Evolutionary conservation across 1,140 invertebrate species (phyloP).

Genomic region (Brachionus manjavacas): DNA sequence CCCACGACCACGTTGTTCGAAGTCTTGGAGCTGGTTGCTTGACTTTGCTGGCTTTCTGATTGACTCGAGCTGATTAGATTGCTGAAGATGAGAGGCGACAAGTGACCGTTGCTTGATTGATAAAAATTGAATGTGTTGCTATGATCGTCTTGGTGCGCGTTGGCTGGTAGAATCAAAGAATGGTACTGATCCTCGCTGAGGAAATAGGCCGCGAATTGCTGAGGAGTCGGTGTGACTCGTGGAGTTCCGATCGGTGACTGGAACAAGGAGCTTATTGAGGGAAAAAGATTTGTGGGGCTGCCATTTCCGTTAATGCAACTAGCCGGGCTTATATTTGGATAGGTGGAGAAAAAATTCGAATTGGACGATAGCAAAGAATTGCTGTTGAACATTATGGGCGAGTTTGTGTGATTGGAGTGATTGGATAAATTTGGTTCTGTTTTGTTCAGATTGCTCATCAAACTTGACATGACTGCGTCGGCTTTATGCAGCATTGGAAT

Average conservation of each 20-base stretch:
- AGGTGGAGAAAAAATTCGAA: conserved; percentile 31
- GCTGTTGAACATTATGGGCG: neutral
- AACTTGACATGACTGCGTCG: neutral
- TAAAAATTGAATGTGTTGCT: neutral
- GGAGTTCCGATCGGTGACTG: conserved; percentile 37
- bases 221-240: conserved; percentile 34
- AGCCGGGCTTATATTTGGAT: conserved; percentile 40
- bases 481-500: conserved; percentile 34
- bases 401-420: conserved; percentile 23
- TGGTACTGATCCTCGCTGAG: conserved; percentile 31
- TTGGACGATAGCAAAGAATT: neutral
- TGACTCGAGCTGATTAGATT: neutral
- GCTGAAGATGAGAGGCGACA: neutral
- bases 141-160: neutral
- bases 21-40: neutral
- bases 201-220: conserved; percentile 36
- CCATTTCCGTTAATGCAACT: conserved; percentile 1
- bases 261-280: conserved; percentile 31
- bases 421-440: neutral
- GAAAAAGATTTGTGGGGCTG: conserved; percentile 29
- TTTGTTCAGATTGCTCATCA: conserved; percentile 36
- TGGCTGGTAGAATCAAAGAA: neutral
- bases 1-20: neutral
- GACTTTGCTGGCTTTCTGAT: neutral
- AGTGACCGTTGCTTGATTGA: neutral